These are phyloP conservation scores for Scotopteryx bipunctaria DNA, from an alignment of 2,888 invertebrate genomes.

Conservation along the genomic window DNA sequence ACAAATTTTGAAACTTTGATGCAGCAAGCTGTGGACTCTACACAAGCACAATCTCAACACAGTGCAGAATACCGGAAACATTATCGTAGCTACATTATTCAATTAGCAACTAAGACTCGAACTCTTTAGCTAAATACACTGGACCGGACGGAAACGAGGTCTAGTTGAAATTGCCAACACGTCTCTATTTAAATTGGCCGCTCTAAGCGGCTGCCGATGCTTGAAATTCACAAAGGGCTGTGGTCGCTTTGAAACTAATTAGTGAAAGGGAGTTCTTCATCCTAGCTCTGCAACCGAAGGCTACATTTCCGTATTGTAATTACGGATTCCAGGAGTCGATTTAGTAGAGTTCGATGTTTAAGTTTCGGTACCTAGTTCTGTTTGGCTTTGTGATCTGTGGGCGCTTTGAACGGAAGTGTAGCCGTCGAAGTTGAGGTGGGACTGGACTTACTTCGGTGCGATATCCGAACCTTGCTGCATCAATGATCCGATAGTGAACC, in stretches of 20 bases:
- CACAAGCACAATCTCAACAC: slow-evolving; percentile 65
- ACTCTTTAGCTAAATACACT: slow-evolving; percentile 65
- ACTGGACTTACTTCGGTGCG: slow-evolving; percentile 94
- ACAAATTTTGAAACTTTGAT: slow-evolving; percentile 68
- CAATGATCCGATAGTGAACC: slow-evolving; percentile 97
- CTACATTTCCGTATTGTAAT: slow-evolving; percentile 66
- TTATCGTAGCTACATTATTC: slow-evolving; percentile 54
- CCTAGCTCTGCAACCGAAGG: slow-evolving; percentile 65
- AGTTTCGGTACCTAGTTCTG: slow-evolving; percentile 22
- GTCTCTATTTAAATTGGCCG: slow-evolving; percentile 71
- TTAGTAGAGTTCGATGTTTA: slow-evolving; percentile 26
- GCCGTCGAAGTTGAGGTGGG: slow-evolving; percentile 56
- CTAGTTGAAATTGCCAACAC: slow-evolving; percentile 65
- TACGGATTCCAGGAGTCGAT: slow-evolving; percentile 45
- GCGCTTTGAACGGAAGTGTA: slow-evolving; percentile 53
- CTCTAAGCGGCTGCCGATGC: slow-evolving; percentile 69
- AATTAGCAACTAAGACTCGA: slow-evolving; percentile 69
- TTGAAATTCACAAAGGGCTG: slow-evolving; percentile 78
- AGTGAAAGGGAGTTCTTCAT: slow-evolving; percentile 69
- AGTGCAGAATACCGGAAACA: slow-evolving; percentile 58
- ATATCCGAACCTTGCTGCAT: slow-evolving; percentile 97
- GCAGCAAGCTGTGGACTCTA: slow-evolving; percentile 82
- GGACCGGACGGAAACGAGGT: slow-evolving; percentile 61
- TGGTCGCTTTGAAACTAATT: slow-evolving; percentile 80
- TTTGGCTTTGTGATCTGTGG: slow-evolving; percentile 29